Base-by-base conservation (phyloP, 1,140 invertebrate genomes). In the Anagrus nilaparvatae region DNA sequence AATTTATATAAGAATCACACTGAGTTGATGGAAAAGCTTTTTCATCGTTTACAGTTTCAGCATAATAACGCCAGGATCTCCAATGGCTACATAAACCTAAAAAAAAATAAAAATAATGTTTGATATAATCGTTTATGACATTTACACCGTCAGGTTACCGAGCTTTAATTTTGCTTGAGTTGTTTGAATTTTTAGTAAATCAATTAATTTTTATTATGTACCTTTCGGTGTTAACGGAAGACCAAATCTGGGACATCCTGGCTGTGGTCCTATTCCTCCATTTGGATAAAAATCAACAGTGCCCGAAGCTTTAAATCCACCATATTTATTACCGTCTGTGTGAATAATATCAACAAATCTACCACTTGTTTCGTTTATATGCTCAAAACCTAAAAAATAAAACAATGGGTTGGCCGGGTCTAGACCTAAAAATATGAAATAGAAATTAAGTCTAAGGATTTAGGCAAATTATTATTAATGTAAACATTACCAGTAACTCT, bases 211-310 rank as follows among this genome's bases (percentile, higher is more conserved):
- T 17, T 17, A 16, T 25, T 44, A 39, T 20, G 20, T 43, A 54
- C 55, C 47, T 28, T 43, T 41, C 0, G 23, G 9, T 18, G 36
- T 47, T 16, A 31, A 37, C 3, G 46, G 13, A 2, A 5, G n/a
- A 8, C 31, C 31, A 4, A 28, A 29, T 4, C 10, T 20, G 4
- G 69, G 67, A 55, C 82, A 84, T 1, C 79, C 81, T 0, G 81
- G 81, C 53, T 84, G 82, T 4, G 57, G 50, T 20, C 63, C 58
- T 12, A 52, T 52, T 3, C 78, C 81, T 0, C 71, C 71, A 48
- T 84, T 84, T 1, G 75, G 70, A 60, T 76, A 84, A 59, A 82
- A 84, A 53, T 84, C 80, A 0, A 77, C 66, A 25, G 75, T 71
- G 1, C 78, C 80, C 0, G 68, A 50, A 9, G 52, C 44, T n/a